A percentile compares a stretch with the other conserved stretches of the same genome.
phyloP scores from a whole-genome alignment of 2,888 invertebrate genomes.

The Coronaproctus castanopsis region DNA sequence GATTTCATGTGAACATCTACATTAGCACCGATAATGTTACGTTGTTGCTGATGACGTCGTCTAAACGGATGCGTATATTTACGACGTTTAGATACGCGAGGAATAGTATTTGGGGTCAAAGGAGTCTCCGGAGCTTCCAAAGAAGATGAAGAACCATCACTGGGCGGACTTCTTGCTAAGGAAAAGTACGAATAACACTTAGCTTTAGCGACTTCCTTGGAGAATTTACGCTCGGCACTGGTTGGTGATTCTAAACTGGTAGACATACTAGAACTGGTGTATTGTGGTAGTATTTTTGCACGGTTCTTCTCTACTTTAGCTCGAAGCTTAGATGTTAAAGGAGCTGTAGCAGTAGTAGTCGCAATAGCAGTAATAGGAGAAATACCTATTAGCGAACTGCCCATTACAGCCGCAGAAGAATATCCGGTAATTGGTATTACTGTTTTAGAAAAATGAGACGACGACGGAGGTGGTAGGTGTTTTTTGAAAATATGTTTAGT shows the following conservation, averaged over 20 bases:
- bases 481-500: conserved; percentile 12
- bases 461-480: conserved; percentile 7
- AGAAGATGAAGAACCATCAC: conserved; percentile 23
- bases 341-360: background rate
- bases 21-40: background rate
- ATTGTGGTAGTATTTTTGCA: conserved; percentile 5
- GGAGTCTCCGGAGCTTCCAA: conserved; percentile 21
- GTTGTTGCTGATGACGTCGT: conserved; percentile 5
- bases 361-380: background rate
- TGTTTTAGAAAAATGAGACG: conserved; percentile 1
- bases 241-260: conserved; percentile 12
- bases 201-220: conserved; percentile 19
- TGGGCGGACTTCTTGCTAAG: conserved; percentile 23
- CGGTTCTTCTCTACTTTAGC: conserved; percentile 6
- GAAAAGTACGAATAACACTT: conserved; percentile 24
- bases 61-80: conserved; percentile 18
- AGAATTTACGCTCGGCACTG: conserved; percentile 10
- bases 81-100: conserved; percentile 22
- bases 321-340: background rate
- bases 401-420: background rate
- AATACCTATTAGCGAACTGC: background rate
- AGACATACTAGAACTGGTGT: conserved; percentile 11
- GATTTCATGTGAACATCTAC: background rate
- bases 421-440: background rate
- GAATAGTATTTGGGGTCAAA: conserved; percentile 22